Base-by-base conservation (phyloP, 2,888 invertebrate species). In the Seira ritae region DNA sequence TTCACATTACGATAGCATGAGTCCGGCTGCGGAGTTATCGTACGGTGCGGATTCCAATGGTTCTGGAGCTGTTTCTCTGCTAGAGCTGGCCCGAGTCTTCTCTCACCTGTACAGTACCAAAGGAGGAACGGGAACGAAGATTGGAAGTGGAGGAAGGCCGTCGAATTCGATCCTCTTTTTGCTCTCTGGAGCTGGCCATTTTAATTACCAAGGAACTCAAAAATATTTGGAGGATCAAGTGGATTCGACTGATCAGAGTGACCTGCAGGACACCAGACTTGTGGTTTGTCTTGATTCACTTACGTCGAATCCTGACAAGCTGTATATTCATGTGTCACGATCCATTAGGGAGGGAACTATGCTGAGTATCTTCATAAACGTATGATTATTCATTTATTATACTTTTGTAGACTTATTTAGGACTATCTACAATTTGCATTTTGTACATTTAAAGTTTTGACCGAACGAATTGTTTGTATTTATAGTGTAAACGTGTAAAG, bases 301-400 rank as follows among this genome's bases (percentile, higher is more conserved):
- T 65, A 92, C 91, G 10, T 93, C 94, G 0, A 92, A 93, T 0
- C 92, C 93, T 0, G 92, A 94, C 31, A 91, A 92, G 0, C 91
- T 98, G 0, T 94, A 94, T 88, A 94, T 98, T 92, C 99, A 99
- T 91, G 98, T 99, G 6, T 99, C 99, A 0, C 98, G 98, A 91
- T 97, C 97, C 0, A 98, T 98, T 0, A 95, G 95, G 90, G 94
- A 97, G 19, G 96, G 95, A 75, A 95, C 95, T 0, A 92, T 96
- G 0, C 94, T 96, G 4, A 91, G 91, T 65, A 87, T 89, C 24
- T 91, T 93, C 87, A 90, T 91, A 50, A 90, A 92, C 90, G 92
- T 92, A 90, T 85, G 79, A 67, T n/a, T n/a, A n/a, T n/a, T n/a
- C 20, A 22, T 68, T 68, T 60, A 23, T 17, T 8, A 22, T 20